A percentile compares a stretch with the other conserved stretches of the same genome.
Conservation (phyloP, 2,113 vertebrate species). For the Pachycephala philippinensis region DNA sequence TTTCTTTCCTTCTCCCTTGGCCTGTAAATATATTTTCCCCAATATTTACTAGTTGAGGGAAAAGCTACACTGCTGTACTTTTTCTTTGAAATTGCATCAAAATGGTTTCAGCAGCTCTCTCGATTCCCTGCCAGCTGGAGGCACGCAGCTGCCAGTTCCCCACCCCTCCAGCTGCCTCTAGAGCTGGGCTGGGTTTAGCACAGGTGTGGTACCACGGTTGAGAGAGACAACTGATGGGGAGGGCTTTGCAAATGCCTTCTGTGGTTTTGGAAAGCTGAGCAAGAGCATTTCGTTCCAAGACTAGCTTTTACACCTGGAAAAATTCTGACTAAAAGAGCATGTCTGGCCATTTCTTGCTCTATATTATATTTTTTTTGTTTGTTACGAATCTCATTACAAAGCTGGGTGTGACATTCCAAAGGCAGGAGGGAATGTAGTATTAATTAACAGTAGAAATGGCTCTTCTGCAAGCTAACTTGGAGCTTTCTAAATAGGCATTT, state of each 20-base stretch:
- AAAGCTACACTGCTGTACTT: not conserved
- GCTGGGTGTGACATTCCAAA: not conserved
- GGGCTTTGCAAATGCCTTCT: not conserved
- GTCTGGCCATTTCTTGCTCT: not conserved
- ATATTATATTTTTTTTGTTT: not conserved
- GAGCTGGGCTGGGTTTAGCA: not conserved
- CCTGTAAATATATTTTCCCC: not conserved
- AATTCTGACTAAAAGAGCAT: not conserved
- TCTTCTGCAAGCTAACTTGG: not conserved
- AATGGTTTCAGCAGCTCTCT: not conserved
- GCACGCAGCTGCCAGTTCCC: not conserved
- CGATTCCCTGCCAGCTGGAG: not conserved
- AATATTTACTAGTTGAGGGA: not conserved
- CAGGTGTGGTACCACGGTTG: not conserved
- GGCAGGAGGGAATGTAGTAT: not conserved
- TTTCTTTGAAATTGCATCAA: not conserved
- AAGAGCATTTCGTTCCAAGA: not conserved
- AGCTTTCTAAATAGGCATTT: not conserved
- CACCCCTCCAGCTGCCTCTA: constrained; percentile 19
- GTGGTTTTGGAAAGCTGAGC: not conserved
- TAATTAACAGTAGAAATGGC: not conserved
- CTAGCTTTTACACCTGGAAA: not conserved
- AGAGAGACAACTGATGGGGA: not conserved
- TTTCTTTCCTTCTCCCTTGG: not conserved
- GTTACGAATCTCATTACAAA: not conserved